These are phyloP conservation scores for Antheraea yamamai DNA, from an alignment of 2,888 invertebrate genomes.

Conservation along the genomic window DNA sequence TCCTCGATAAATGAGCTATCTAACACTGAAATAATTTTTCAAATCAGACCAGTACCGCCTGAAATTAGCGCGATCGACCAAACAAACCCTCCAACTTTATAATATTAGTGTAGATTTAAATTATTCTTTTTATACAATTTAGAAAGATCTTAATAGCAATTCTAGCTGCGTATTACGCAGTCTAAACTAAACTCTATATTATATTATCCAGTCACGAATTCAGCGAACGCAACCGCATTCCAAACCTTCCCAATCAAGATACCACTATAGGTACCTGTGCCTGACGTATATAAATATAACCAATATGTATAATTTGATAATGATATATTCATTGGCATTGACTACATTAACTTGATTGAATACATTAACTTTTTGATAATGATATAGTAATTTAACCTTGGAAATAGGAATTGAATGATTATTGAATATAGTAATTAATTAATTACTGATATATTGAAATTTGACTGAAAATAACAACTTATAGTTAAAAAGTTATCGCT, in stretches of 20 bases:
- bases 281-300: not conserved
- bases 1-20: no score
- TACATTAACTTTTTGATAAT: not conserved
- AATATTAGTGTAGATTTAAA: not conserved
- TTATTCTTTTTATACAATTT: not conserved
- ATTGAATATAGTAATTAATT: conserved; percentile 18
- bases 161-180: conserved; percentile 42
- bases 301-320: not conserved
- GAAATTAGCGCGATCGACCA: no score
- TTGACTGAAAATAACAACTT: no score
- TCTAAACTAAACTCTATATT: conserved; percentile 36
- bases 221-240: conserved; percentile 53
- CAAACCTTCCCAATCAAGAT: conserved; percentile 24
- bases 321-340: not conserved
- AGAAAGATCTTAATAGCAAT: conserved; percentile 6
- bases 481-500: no score
- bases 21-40: no score
- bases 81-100: no score
- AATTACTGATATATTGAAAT: no score
- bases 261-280: conserved; percentile 6
- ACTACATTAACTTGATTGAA: not conserved
- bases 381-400: not conserved
- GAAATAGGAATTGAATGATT: not conserved
- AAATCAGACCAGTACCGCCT: no score
- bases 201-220: conserved; percentile 42